Evolutionary conservation across 2,888 invertebrate species (phyloP).

Genomic region (Latrodectus hesperus): DNA sequence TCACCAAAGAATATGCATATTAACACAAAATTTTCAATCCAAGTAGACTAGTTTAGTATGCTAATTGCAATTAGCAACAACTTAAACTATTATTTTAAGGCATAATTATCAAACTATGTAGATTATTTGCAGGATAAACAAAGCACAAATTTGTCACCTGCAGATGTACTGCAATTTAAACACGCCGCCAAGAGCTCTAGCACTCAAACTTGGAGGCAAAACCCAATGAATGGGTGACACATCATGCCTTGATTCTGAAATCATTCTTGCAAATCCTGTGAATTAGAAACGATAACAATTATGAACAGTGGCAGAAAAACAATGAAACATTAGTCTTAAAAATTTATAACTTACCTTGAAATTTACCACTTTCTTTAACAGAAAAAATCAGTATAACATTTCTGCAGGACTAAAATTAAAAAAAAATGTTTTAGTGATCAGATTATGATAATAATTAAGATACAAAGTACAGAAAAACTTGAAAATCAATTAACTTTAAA

Average conservation of each 20-base stretch:
- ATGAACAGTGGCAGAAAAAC: neutral
- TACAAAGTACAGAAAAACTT: neutral
- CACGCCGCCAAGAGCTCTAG: conserved; percentile 94
- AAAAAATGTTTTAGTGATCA: neutral
- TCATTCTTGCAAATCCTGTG: conserved; percentile 91
- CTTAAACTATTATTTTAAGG: too few relatives aligned
- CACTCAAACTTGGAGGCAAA: conserved; percentile 92
- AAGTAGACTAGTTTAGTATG: too few relatives aligned
- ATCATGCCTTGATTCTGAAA: conserved; percentile 91
- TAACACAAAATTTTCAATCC: too few relatives aligned
- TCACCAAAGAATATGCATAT: too few relatives aligned
- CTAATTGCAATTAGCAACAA: too few relatives aligned
- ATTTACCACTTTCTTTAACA: conserved; percentile 96
- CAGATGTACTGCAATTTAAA: conserved; percentile 98
- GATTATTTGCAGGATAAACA: too few relatives aligned
- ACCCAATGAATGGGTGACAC: conserved; percentile 94
- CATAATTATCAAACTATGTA: too few relatives aligned
- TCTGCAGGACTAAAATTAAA: conserved; percentile 81
- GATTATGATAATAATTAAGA: too few relatives aligned
- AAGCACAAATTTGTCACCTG: conserved; percentile 75
- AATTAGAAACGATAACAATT: neutral
- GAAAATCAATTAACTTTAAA: neutral
- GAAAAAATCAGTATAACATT: conserved; percentile 97
- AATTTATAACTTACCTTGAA: conserved; percentile 76
- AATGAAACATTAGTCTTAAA: neutral